phyloP scores from a whole-genome alignment of 2,797 vertebrate species.

The Buphagus erythrorhynchus region DNA sequence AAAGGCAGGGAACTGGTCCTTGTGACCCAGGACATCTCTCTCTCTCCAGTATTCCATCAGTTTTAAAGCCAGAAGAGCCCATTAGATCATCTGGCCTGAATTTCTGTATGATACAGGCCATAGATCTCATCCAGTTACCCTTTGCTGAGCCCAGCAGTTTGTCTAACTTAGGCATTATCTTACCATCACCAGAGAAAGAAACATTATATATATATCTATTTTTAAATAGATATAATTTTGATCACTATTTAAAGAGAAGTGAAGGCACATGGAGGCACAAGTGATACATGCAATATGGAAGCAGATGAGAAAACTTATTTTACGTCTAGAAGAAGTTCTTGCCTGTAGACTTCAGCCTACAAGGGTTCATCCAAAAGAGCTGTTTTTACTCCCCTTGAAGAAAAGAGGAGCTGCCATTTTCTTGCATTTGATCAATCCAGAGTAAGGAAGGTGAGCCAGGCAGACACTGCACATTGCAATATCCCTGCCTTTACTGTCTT shows the following conservation, averaged over 20 bases:
- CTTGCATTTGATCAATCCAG: neutral
- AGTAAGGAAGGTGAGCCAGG: neutral
- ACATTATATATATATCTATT: rapidly evolving
- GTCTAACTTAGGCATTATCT: neutral
- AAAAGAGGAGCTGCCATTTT: neutral
- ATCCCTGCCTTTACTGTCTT: neutral
- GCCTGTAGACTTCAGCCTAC: neutral
- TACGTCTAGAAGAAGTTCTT: neutral
- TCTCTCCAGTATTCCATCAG: neutral
- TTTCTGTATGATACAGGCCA: neutral
- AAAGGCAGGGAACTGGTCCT: neutral
- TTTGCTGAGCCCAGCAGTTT: neutral
- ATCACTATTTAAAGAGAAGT: neutral
- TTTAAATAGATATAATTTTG: neutral
- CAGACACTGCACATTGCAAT: neutral
- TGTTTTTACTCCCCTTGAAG: neutral
- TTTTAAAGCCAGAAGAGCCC: neutral
- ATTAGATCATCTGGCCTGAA: neutral
- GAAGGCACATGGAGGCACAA: neutral
- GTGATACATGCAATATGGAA: neutral
- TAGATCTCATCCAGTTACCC: neutral
- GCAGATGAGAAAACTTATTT: neutral
- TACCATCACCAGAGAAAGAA: neutral
- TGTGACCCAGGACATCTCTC: neutral
- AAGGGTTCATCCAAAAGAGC: neutral